These are phyloP conservation scores for Dinocampus coccinellae DNA, from an alignment of 2,888 invertebrate genomes.

Conservation along the genomic window DNA sequence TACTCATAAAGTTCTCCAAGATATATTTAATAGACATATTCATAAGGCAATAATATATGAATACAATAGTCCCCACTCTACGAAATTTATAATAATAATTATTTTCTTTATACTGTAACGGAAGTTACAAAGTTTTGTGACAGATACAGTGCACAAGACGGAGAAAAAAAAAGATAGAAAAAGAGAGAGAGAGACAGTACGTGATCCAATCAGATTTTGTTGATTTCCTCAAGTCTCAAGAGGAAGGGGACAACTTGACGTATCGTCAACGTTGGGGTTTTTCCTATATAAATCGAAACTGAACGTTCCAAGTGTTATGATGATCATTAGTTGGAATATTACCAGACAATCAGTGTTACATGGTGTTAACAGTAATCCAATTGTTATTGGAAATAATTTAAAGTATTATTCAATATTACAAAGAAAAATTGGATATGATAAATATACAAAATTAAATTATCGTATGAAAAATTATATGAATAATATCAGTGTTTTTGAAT, in stretches of 20 bases:
- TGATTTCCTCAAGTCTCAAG: background rate
- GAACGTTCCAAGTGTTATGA: slow-evolving; percentile 13
- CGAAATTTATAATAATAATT: no score
- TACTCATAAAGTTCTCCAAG: no score
- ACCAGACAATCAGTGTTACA: slow-evolving; percentile 27
- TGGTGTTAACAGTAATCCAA: slow-evolving; percentile 17
- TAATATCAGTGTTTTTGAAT: background rate
- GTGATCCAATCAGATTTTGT: slow-evolving; percentile 2
- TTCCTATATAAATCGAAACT: background rate
- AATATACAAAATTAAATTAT: slow-evolving; percentile 6
- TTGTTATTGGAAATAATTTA: background rate
- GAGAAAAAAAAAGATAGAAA: no score
- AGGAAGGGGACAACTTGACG: slow-evolving; percentile 17
- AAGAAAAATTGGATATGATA: slow-evolving; percentile 2
- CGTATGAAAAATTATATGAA: slow-evolving; percentile 1
- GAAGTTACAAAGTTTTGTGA: no score
- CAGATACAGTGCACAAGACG: no score
- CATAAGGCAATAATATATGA: background rate
- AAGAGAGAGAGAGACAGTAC: no score
- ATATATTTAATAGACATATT: no score
- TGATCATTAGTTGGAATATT: slow-evolving; percentile 34
- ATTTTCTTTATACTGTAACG: no score
- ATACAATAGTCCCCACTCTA: no score
- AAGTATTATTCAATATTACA: slow-evolving; percentile 10
- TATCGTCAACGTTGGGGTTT: slow-evolving; percentile 13